A percentile compares a stretch with the other conserved stretches of the same genome.
phyloP scores from a whole-genome alignment of 2,113 vertebrate genomes.

The Xiphias gladius region DNA sequence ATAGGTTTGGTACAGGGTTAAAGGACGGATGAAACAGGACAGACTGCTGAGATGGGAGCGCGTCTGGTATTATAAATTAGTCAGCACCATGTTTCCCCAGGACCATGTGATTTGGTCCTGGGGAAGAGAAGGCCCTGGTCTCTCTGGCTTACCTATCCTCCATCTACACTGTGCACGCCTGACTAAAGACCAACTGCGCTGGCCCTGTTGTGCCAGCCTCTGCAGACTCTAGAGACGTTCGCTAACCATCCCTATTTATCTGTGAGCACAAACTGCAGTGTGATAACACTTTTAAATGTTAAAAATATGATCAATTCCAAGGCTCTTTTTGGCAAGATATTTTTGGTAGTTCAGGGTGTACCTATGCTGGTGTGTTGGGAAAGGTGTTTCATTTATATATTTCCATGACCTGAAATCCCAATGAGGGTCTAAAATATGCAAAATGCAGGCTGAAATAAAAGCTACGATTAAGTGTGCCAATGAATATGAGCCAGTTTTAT shows the following conservation, averaged over 20 bases:
- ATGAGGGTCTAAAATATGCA: slow-evolving; percentile 40
- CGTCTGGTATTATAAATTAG: slow-evolving; percentile 26
- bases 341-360: slow-evolving; percentile 25
- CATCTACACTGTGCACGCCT: slow-evolving; percentile 2
- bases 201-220: slow-evolving; percentile 14
- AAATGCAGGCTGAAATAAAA: slow-evolving; percentile 41
- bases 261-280: slow-evolving; percentile 1
- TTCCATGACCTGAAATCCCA: slow-evolving; percentile 19
- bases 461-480: slow-evolving; percentile 14
- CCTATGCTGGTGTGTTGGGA: slow-evolving; percentile 2
- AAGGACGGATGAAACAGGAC: slow-evolving; percentile 41
- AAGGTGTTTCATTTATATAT: slow-evolving; percentile 35
- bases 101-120: slow-evolving; percentile 10
- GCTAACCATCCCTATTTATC: slow-evolving; percentile 2
- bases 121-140: not conserved
- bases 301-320: slow-evolving; percentile 8
- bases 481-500: slow-evolving; percentile 34
- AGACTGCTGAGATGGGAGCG: slow-evolving; percentile 20
- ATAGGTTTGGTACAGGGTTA: not conserved
- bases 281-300: slow-evolving; percentile 1
- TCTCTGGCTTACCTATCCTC: slow-evolving; percentile 18
- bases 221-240: not conserved
- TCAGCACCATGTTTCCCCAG: slow-evolving; percentile 22
- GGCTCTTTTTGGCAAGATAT: slow-evolving; percentile 4
- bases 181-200: slow-evolving; percentile 14